A percentile compares a stretch with the other conserved stretches of the same genome.
These are phyloP conservation scores for Martes martes DNA, from an alignment of 2,113 vertebrate species.

Conservation along the genomic window DNA sequence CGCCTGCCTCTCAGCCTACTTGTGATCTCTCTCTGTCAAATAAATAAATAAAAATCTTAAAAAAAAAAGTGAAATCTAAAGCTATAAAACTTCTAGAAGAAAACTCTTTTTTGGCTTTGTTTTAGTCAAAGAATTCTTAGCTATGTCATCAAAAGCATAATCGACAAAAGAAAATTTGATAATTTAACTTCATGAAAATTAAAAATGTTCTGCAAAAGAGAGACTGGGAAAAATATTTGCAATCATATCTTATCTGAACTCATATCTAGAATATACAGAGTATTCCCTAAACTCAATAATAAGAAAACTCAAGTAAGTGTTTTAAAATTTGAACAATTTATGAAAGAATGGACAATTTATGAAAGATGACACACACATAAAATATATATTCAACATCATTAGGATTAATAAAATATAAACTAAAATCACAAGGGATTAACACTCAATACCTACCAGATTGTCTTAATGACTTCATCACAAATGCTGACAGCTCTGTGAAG, in stretches of 20 bases:
- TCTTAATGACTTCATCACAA: neutral
- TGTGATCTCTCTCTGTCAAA: too few relatives aligned
- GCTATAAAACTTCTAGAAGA: neutral
- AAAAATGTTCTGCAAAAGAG: neutral
- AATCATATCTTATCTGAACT: neutral
- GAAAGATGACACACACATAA: neutral
- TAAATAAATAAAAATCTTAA: too few relatives aligned
- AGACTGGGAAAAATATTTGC: neutral
- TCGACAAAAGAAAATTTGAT: neutral
- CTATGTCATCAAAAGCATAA: neutral
- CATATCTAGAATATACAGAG: neutral
- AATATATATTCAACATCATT: neutral
- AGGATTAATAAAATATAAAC: neutral
- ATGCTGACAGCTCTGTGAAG: neutral
- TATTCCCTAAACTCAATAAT: neutral
- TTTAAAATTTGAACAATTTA: neutral
- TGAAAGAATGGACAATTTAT: neutral
- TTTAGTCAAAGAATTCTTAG: neutral
- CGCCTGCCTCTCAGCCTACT: too few relatives aligned
- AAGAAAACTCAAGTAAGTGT: neutral
- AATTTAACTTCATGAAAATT: neutral
- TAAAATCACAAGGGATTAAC: neutral
- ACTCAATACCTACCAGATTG: neutral
- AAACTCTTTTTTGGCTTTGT: neutral
- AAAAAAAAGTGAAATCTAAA: neutral